These are phyloP conservation scores for Pollicipes pollicipes DNA, from an alignment of 1,140 invertebrate genomes.

Conservation along the genomic window DNA sequence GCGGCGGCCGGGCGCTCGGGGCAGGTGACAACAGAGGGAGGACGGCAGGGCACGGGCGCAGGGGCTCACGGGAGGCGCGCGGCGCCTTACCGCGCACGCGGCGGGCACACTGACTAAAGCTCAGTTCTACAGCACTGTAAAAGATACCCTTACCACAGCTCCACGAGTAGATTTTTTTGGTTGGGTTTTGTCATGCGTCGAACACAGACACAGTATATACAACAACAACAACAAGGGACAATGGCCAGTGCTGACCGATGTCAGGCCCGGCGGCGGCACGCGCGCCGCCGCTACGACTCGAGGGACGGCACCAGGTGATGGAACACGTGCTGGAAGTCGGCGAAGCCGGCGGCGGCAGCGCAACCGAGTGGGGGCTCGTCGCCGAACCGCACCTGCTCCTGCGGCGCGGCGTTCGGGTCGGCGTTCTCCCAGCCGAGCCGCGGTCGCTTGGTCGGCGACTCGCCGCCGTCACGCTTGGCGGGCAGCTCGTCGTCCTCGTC, in stretches of 20 bases:
- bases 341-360: neutral
- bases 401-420: neutral
- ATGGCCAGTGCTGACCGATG: neutral
- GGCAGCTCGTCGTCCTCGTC: neutral
- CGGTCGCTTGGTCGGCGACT: neutral
- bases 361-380: neutral
- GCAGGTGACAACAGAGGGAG: neutral
- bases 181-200: neutral
- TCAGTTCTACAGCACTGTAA: neutral
- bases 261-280: too few relatives aligned
- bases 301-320: neutral
- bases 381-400: neutral
- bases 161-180: neutral
- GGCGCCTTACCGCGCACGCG: too few relatives aligned
- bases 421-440: neutral
- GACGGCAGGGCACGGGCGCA: too few relatives aligned
- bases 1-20: too few relatives aligned
- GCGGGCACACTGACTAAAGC: neutral
- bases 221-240: conserved; percentile 1
- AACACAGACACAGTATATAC: neutral
- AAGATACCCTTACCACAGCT: neutral
- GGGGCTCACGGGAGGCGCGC: neutral
- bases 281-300: neutral
- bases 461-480: neutral
- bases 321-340: neutral